These are phyloP conservation scores for Hipposideros armiger DNA, from an alignment of 2,113 vertebrate genomes.

Conservation along the genomic window DNA sequence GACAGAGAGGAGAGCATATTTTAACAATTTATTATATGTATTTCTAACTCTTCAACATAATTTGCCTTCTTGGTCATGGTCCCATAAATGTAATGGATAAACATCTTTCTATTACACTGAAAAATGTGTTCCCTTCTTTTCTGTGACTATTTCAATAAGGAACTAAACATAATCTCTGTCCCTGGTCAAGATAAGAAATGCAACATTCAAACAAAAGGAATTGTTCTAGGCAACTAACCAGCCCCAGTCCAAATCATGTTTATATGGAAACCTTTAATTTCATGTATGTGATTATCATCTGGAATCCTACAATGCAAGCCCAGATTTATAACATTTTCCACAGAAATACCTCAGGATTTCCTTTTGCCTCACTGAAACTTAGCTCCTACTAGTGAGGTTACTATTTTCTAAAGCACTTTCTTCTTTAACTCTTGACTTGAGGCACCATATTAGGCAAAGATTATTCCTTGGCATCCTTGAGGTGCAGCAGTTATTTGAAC, in stretches of 20 bases:
- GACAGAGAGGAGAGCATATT: not conserved
- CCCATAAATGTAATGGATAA: not conserved
- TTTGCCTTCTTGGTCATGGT: not conserved
- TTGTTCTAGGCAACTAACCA: not conserved
- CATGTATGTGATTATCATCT: not conserved
- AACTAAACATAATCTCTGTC: not conserved
- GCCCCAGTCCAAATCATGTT: not conserved
- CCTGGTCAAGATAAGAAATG: not conserved
- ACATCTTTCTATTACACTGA: not conserved
- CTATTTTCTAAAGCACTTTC: not conserved
- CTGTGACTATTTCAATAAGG: not conserved
- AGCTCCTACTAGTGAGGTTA: not conserved
- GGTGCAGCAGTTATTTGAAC: not conserved
- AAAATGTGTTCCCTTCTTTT: not conserved
- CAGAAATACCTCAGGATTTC: not conserved
- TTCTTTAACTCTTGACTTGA: not conserved
- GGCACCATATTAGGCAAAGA: not conserved
- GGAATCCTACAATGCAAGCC: not conserved
- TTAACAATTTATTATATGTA: not conserved
- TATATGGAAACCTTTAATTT: not conserved
- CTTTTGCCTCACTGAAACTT: not conserved
- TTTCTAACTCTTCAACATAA: not conserved
- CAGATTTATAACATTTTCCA: not conserved
- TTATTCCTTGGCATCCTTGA: not conserved
- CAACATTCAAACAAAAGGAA: not conserved